Percentiles rank a stretch among this genome's conserved stretches.
These are phyloP conservation scores for Tanytarsus gracilentus DNA, from an alignment of 2,888 invertebrate genomes.

Conservation along the genomic window DNA sequence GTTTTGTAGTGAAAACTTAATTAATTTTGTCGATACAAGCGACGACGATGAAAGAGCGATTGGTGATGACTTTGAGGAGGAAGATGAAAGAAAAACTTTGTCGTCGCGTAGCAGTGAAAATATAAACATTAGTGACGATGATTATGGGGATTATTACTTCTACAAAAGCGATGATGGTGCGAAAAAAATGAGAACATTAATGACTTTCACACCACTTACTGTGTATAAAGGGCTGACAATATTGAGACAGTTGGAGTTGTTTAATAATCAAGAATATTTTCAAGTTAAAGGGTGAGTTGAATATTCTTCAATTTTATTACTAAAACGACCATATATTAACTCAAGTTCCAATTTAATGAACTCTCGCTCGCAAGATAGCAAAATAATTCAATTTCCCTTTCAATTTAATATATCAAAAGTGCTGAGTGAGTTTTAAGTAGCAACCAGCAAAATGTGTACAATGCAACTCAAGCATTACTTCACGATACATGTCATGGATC, in stretches of 20 bases:
- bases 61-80: neutral
- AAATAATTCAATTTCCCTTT: no score
- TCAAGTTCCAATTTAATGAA: no score
- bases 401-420: no score
- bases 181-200: neutral
- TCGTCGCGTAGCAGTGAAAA: no score
- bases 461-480: no score
- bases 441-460: no score
- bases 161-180: neutral
- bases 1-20: slow-evolving; percentile 18
- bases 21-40: neutral
- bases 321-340: neutral
- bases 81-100: no score
- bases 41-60: neutral
- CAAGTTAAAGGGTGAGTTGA: slow-evolving; percentile 21
- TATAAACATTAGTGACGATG: neutral
- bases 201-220: slow-evolving; percentile 9
- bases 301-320: neutral
- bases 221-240: slow-evolving; percentile 1
- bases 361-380: no score
- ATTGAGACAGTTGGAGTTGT: slow-evolving; percentile 1
- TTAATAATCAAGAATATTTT: slow-evolving; percentile 17
- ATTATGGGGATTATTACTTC: slow-evolving; percentile 3
- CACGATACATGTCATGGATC: no score
- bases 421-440: no score